Evolutionary conservation across 2,888 invertebrate species (phyloP).

Genomic region (Cheilosia grossa): DNA sequence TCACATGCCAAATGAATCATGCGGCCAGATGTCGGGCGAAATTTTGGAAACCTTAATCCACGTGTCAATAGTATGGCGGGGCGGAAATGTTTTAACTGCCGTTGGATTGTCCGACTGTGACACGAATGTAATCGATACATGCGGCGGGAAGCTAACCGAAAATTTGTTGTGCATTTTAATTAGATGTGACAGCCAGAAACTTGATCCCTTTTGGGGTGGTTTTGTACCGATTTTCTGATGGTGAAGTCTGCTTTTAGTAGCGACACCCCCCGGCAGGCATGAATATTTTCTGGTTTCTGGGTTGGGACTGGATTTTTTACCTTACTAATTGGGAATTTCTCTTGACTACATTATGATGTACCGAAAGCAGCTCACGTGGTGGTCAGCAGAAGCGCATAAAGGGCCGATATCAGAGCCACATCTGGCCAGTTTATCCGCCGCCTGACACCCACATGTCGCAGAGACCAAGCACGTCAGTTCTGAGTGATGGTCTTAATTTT

Average conservation of each 20-base stretch:
- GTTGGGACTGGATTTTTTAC: no score
- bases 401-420: no score
- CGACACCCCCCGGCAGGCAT: background rate
- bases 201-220: constrained; percentile 6
- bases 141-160: background rate
- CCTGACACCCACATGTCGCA: no score
- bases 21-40: constrained; percentile 54
- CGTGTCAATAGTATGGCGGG: constrained; percentile 37
- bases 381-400: no score
- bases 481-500: no score
- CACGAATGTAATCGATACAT: constrained; percentile 48
- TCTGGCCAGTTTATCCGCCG: no score
- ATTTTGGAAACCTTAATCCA: constrained; percentile 43
- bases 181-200: constrained; percentile 21
- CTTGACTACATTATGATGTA: no score
- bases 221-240: background rate
- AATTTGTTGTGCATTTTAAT: constrained; percentile 26
- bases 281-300: background rate
- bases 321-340: no score
- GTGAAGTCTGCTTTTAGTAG: constrained; percentile 21
- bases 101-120: constrained; percentile 15
- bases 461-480: no score
- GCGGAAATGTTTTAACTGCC: constrained; percentile 40
- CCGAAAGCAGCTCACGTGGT: no score
- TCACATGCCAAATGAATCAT: constrained; percentile 48